Percentiles rank a stretch among this genome's conserved stretches.
These are phyloP conservation scores for Agrotis segetum DNA, from an alignment of 2,888 invertebrate species.

Conservation along the genomic window DNA sequence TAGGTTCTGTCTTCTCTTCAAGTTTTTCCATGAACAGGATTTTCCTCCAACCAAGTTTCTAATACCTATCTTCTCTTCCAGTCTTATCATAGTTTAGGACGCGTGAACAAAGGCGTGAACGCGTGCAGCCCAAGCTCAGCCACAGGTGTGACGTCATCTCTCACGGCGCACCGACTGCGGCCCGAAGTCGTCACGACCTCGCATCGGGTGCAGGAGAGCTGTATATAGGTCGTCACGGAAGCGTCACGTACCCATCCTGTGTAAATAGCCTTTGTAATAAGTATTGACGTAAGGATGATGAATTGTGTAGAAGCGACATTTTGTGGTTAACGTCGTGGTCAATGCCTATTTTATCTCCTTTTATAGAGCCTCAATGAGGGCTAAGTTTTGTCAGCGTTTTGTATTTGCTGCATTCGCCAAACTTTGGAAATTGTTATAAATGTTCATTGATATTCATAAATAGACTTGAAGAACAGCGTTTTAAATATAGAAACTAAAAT, in stretches of 20 bases:
- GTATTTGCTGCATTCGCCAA: not conserved
- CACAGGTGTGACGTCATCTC: conserved; percentile 93
- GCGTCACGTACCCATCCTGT: conserved; percentile 70
- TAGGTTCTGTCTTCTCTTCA: too few relatives aligned
- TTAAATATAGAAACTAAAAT: too few relatives aligned
- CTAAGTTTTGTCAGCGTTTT: not conserved
- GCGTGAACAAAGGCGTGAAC: conserved; percentile 93
- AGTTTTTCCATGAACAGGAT: too few relatives aligned
- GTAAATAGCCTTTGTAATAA: conserved; percentile 75
- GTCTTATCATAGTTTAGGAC: conserved; percentile 95
- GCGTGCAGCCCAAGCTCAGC: conserved; percentile 89
- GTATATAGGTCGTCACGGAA: conserved; percentile 92
- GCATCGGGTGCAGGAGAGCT: conserved; percentile 97
- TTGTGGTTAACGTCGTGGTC: not conserved
- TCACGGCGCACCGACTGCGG: conserved; percentile 95
- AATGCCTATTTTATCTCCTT: conserved; percentile 15
- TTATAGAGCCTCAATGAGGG: not conserved
- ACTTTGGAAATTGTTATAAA: too few relatives aligned
- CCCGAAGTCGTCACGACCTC: conserved; percentile 97
- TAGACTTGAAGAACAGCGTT: too few relatives aligned
- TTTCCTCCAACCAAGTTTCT: not conserved
- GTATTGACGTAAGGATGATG: conserved; percentile 53
- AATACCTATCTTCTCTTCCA: conserved; percentile 82
- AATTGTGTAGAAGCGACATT: conserved; percentile 45
- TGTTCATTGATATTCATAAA: too few relatives aligned